These are phyloP conservation scores for Corbicula japonica DNA, from an alignment of 2,888 invertebrate genomes.

Conservation along the genomic window DNA sequence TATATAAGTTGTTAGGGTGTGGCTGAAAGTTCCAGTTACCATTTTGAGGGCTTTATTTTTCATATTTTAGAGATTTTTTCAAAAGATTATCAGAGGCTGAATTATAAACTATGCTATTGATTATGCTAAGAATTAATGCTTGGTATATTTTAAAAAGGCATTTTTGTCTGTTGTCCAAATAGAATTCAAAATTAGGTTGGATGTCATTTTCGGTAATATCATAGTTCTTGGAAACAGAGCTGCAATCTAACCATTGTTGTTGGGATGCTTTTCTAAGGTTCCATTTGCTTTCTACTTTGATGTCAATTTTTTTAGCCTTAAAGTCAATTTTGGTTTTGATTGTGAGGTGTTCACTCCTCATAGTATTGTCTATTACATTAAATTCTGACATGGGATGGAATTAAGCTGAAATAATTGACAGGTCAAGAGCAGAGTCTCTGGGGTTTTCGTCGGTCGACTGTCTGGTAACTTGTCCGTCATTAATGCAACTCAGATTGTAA, in stretches of 20 bases:
- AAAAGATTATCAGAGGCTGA: too few species aligned
- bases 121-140: too few species aligned
- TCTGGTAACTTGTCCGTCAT: conserved; percentile 16
- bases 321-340: not conserved
- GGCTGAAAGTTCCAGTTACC: too few species aligned
- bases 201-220: not conserved
- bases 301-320: not conserved
- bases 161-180: not conserved
- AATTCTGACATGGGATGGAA: not conserved
- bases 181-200: not conserved
- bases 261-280: not conserved
- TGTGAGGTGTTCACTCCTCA: conserved; percentile 17
- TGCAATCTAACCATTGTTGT: conserved; percentile 3
- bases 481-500: not conserved
- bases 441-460: too few species aligned
- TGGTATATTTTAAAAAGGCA: too few species aligned
- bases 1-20: too few species aligned
- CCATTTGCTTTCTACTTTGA: conserved; percentile 6
- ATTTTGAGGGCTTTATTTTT: too few species aligned
- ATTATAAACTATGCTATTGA: too few species aligned
- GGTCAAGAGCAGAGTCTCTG: not conserved
- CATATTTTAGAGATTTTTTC: too few species aligned
- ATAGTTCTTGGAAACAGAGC: not conserved
- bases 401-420: conserved; percentile 6
- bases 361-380: conserved; percentile 1